Evolutionary conservation across 1,140 invertebrate genomes (phyloP).

Genomic region (Brachionus rubens): DNA sequence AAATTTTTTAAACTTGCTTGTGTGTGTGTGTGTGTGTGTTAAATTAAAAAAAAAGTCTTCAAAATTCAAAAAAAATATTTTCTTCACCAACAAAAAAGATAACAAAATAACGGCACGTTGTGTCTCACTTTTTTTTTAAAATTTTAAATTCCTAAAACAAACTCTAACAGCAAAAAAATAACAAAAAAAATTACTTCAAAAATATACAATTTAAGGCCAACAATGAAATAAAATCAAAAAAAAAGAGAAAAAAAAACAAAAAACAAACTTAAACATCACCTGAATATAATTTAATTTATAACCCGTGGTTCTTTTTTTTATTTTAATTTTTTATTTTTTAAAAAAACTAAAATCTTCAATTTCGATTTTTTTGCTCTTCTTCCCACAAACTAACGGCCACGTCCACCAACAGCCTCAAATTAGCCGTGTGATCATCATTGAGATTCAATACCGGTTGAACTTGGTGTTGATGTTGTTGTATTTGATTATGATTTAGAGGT

Average conservation of each 20-base stretch:
- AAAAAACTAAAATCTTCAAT: neutral
- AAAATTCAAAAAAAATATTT: neutral
- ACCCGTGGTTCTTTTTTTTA: neutral
- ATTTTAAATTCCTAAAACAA: neutral
- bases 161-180: neutral
- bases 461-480: neutral
- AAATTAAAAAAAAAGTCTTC: constrained; percentile 5
- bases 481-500: neutral
- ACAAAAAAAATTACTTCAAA: neutral
- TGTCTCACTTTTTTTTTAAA: no score
- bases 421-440: constrained; percentile 12
- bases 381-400: constrained; percentile 37
- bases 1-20: no score
- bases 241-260: neutral
- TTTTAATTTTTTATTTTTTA: neutral
- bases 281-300: neutral
- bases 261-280: constrained; percentile 2
- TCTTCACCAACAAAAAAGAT: neutral
- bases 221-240: neutral
- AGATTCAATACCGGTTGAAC: neutral
- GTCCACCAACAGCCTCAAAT: constrained; percentile 33
- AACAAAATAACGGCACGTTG: neutral
- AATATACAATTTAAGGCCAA: constrained; percentile 38
- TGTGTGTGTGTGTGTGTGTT: no score
- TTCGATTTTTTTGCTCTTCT: constrained; percentile 24